Evolutionary conservation across 2,113 vertebrate genomes (phyloP).

Genomic region (Strix aluco): DNA sequence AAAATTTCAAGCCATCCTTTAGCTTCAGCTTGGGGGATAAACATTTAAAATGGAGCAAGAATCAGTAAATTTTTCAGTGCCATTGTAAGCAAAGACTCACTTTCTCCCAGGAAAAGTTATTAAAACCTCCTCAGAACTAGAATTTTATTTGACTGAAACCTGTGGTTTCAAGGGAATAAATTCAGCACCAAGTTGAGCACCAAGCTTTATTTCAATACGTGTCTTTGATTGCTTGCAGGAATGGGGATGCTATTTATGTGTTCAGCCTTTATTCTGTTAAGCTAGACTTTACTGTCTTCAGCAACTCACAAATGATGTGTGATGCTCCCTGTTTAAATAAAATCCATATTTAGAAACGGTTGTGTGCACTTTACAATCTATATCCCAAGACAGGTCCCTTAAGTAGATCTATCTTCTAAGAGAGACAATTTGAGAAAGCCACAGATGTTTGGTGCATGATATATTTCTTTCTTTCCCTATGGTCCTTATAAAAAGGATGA

Average conservation of each 20-base stretch:
- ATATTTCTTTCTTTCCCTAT: constrained; percentile 74
- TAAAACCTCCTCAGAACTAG: not conserved
- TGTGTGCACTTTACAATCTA: constrained; percentile 6
- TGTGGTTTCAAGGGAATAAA: not conserved
- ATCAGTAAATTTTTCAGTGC: not conserved
- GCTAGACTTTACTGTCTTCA: not conserved
- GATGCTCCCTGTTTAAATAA: constrained; percentile 57
- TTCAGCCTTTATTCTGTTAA: not conserved
- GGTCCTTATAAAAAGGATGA: constrained; percentile 75
- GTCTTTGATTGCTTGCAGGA: not conserved
- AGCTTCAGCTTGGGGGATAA: not conserved
- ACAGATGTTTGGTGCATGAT: constrained; percentile 77
- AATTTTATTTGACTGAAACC: not conserved
- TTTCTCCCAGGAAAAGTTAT: not conserved
- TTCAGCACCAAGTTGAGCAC: not conserved
- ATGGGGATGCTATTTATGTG: not conserved
- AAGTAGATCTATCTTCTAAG: constrained; percentile 65
- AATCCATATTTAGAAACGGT: constrained; percentile 54
- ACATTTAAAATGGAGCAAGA: not conserved
- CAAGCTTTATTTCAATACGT: not conserved
- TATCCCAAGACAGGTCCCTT: constrained; percentile 52
- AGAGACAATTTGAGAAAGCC: constrained; percentile 62
- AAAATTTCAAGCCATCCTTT: not conserved
- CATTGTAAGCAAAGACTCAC: not conserved
- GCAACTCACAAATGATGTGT: not conserved